phyloP scores from a whole-genome alignment of 2,888 invertebrate genomes.

The Caenorhabditis parvicauda region DNA sequence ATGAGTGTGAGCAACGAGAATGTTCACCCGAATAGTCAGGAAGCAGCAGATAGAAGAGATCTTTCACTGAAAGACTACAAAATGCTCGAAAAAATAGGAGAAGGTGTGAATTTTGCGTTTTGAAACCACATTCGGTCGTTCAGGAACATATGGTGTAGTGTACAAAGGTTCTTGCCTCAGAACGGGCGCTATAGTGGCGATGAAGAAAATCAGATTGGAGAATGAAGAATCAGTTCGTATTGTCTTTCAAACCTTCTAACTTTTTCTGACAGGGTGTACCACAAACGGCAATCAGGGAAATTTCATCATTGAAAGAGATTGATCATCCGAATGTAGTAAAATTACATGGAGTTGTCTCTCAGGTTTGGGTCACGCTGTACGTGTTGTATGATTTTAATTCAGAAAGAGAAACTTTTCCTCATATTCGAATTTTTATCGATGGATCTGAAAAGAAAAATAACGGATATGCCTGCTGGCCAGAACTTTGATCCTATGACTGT shows the following conservation, averaged over 20 bases:
- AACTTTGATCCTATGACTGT: conserved; percentile 78
- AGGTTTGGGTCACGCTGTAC: neutral
- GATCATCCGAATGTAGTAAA: conserved; percentile 85
- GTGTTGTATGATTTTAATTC: neutral
- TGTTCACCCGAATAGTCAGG: too few relatives aligned
- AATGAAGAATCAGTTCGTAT: conserved; percentile 76
- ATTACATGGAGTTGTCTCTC: too few relatives aligned
- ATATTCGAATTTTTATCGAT: conserved; percentile 91
- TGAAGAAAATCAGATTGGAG: conserved; percentile 94
- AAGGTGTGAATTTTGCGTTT: conserved; percentile 69
- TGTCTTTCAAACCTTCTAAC: neutral
- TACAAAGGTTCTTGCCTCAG: conserved; percentile 86
- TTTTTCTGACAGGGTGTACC: conserved; percentile 77
- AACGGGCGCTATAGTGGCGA: conserved; percentile 83
- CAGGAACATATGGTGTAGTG: conserved; percentile 89
- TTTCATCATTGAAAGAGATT: conserved; percentile 84
- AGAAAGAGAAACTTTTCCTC: conserved; percentile 74
- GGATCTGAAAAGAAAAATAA: conserved; percentile 86
- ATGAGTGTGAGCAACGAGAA: too few relatives aligned
- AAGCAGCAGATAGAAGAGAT: too few relatives aligned
- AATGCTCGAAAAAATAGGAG: conserved; percentile 88
- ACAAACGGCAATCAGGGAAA: conserved; percentile 93
- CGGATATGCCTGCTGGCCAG: conserved; percentile 75
- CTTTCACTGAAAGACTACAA: too few relatives aligned
- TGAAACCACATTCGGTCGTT: neutral